A percentile compares a stretch with the other conserved stretches of the same genome.
phyloP scores from a whole-genome alignment of 1,140 invertebrate species.

The Probaryconus sp. region DNA sequence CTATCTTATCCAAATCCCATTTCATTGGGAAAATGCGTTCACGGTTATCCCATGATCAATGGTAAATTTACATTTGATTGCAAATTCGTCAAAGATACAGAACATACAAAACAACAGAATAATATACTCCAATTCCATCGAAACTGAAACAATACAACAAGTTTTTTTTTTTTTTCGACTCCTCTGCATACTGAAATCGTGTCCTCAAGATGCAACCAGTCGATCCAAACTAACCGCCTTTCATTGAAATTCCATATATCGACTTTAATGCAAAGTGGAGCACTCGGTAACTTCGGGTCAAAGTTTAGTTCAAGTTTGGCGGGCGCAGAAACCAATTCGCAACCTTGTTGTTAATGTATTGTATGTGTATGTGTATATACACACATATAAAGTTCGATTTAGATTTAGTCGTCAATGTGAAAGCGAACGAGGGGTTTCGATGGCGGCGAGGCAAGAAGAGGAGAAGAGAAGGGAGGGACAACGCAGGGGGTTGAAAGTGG shows the following conservation, averaged over 20 bases:
- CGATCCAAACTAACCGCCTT: conserved; percentile 16
- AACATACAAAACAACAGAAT: too few relatives aligned
- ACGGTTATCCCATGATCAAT: too few relatives aligned
- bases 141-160: too few relatives aligned
- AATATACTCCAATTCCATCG: too few relatives aligned
- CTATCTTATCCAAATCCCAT: conserved; percentile 11
- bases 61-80: conserved; percentile 29
- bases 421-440: conserved; percentile 32
- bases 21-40: conserved; percentile 4
- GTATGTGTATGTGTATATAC: neutral
- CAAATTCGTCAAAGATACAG: too few relatives aligned
- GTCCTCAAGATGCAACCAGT: neutral
- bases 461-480: conserved; percentile 17
- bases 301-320: conserved; percentile 52
- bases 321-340: conserved; percentile 42
- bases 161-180: too few relatives aligned
- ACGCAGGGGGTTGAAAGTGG: conserved; percentile 55
- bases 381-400: conserved; percentile 41
- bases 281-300: conserved; percentile 42
- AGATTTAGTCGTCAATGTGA: conserved; percentile 50
- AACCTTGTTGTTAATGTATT: conserved; percentile 44
- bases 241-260: conserved; percentile 23
- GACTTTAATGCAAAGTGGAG: conserved; percentile 54
- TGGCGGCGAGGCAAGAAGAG: conserved; percentile 24
- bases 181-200: conserved; percentile 2